phyloP scores from a whole-genome alignment of 1,140 invertebrate genomes.

The Radopholus similis region DNA sequence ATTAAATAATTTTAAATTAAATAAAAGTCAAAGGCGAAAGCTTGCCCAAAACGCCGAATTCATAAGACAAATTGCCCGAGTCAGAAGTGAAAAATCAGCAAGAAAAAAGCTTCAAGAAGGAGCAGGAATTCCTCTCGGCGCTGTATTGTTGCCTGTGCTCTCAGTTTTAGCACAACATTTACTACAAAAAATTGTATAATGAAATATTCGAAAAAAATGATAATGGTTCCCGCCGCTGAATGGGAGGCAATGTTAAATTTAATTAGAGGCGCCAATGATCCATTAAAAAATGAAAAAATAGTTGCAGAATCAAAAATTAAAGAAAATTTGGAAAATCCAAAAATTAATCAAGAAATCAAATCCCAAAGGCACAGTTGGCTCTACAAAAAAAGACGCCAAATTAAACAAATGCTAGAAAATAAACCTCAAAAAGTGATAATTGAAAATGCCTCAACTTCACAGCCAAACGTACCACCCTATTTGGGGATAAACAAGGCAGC shows the following conservation, averaged over 20 bases:
- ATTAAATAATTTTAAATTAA: slow-evolving; percentile 15
- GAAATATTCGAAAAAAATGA: slow-evolving; percentile 11
- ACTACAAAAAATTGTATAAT: neutral
- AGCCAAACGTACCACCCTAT: neutral
- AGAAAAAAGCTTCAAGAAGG: slow-evolving; percentile 19
- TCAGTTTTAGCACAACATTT: slow-evolving; percentile 2
- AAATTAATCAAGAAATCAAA: neutral
- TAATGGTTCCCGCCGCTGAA: slow-evolving; percentile 21
- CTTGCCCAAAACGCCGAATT: slow-evolving; percentile 18
- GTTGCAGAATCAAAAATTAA: neutral
- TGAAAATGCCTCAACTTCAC: neutral
- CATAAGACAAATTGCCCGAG: slow-evolving; percentile 14
- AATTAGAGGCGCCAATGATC: neutral
- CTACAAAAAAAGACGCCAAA: neutral
- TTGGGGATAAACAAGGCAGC: neutral
- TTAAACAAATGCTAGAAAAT: slow-evolving; percentile 6
- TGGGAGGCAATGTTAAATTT: neutral
- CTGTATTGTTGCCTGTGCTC: slow-evolving; percentile 4
- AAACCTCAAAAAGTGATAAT: slow-evolving; percentile 1
- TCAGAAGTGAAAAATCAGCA: neutral
- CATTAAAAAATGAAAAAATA: neutral
- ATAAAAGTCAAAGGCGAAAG: neutral
- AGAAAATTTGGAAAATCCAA: neutral
- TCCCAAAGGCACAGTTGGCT: neutral
- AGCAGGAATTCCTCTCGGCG: neutral